Conservation (phyloP, 2,797 vertebrate genomes). For the Atherinosoma microstoma region DNA sequence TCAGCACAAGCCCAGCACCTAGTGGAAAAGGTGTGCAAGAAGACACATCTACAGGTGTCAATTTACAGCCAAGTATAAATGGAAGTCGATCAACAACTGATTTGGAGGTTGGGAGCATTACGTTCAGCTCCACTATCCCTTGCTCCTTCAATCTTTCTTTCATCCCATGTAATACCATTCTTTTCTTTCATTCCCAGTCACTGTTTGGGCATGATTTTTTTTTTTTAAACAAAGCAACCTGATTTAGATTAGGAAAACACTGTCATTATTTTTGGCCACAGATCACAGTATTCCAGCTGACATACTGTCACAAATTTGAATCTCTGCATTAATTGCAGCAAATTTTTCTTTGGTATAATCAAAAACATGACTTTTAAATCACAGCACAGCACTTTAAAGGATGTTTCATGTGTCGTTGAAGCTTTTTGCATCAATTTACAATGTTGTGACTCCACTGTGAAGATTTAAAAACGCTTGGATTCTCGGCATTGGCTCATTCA, state of each 20-base stretch:
- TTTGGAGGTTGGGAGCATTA: background rate
- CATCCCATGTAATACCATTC: background rate
- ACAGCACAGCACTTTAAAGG: background rate
- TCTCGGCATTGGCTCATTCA: background rate
- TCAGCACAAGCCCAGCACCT: background rate
- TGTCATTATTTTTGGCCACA: background rate
- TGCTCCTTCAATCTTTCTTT: background rate
- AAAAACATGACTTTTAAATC: background rate
- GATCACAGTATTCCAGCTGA: background rate
- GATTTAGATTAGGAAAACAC: background rate
- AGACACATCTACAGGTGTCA: background rate
- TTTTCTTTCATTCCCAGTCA: background rate
- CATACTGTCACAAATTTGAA: background rate
- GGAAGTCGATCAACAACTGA: background rate
- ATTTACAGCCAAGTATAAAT: background rate
- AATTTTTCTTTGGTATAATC: background rate
- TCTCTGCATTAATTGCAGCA: background rate
- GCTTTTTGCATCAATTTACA: background rate
- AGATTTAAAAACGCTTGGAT: background rate
- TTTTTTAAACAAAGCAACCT: background rate
- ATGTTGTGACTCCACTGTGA: background rate
- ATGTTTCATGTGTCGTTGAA: background rate
- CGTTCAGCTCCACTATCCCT: background rate
- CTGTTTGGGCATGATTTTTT: background rate
- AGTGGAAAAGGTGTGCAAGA: background rate